Evolutionary conservation across 2,797 vertebrate species (phyloP), one percentile per base, ranked within the genome.

Genomic region (Lindbergichthys nudifrons): DNA sequence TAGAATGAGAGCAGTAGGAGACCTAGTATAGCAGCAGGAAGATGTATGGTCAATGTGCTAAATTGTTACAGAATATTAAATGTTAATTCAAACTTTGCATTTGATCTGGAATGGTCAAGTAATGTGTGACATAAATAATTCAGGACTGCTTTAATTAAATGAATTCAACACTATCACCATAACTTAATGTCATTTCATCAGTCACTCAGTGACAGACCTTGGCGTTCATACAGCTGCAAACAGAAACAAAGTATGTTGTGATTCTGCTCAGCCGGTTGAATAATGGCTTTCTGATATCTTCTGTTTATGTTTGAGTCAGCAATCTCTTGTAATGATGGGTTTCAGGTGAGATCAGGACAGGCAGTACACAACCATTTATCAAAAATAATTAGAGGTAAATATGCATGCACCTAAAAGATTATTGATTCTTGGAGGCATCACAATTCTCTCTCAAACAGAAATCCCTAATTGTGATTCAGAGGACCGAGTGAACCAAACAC

Each of bases 211-310:
- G 46, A 47, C 6, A 51, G 19, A 50, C 19, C 21, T 48, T 45
- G 6, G 18, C 9, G 16, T n/a, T 47, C 50, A 10, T 56, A 41
- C 11, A 8, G 32, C 32, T 36, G 54, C 54, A 2, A 6, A 14
- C 36, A 12, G 19, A 50, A 48, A 68, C 42, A 48, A 23, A 43
- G 43, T 3, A 5, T 1, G 2, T n/a, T 56, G 60, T 47, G 60
- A 47, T 62, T 45, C 58, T 30, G 21, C 39, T 60, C 58, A 45
- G 45, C 56, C 16, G 41, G 51, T 41, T 56, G n/a, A 52, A 53
- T 19, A 41, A 23, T 53, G 30, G 12, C 32, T 65, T 65, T 61
- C 48, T 63, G 36, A 41, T 9, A 53, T 57, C 19, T 15, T 56
- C 13, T 47, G 26, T 10, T 64, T 3, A 23, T 50, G 61, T 46